These are phyloP conservation scores for Macrocentrus cingulum DNA, from an alignment of 1,140 invertebrate species.

Conservation along the genomic window DNA sequence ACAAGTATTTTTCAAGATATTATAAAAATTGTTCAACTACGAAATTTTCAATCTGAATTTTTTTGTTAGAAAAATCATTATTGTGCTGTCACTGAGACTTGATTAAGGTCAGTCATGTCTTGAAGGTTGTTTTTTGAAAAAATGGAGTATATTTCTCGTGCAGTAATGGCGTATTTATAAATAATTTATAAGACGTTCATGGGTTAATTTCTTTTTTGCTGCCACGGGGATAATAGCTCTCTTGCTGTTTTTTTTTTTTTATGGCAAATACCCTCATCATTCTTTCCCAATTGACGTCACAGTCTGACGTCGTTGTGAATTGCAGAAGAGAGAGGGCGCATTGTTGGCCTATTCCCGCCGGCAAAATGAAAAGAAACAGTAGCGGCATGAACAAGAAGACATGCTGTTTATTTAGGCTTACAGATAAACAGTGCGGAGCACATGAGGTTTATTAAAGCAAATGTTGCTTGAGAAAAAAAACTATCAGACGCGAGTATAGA, in stretches of 20 bases:
- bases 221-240: background rate
- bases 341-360: background rate
- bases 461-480: conserved; percentile 5
- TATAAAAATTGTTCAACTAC: no score
- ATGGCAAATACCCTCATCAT: background rate
- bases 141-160: no score
- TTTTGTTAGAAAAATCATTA: no score
- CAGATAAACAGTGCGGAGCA: conserved; percentile 7
- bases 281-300: conserved; percentile 3
- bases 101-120: no score
- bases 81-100: no score
- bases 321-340: background rate
- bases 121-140: no score
- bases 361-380: background rate
- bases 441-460: conserved; percentile 17
- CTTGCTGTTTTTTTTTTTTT: background rate
- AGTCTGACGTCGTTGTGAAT: background rate
- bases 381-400: background rate
- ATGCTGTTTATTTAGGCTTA: background rate
- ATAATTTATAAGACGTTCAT: no score
- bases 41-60: no score
- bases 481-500: background rate
- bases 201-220: background rate
- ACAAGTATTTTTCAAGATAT: no score
- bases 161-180: no score